Evolutionary conservation across 2,113 vertebrate genomes (phyloP).

Genomic region (Rhizomys pruinosus): DNA sequence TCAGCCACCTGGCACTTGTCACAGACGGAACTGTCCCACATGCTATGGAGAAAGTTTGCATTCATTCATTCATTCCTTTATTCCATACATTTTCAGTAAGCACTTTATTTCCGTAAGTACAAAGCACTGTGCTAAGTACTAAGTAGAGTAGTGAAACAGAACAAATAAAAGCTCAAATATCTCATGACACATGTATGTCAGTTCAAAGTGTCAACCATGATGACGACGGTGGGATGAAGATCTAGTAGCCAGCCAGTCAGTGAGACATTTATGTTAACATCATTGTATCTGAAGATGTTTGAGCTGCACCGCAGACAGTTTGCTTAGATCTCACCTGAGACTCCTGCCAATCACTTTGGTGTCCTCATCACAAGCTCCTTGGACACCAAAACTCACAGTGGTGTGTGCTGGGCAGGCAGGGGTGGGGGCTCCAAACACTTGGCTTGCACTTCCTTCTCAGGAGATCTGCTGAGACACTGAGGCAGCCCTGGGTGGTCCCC

Average conservation of each 20-base stretch:
- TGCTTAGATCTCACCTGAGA: accelerated
- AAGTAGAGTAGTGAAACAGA: background rate
- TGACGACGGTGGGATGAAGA: accelerated
- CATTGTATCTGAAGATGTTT: accelerated
- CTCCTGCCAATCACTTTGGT: background rate
- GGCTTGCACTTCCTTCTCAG: background rate
- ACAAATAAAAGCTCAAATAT: background rate
- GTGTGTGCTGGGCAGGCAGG: too few relatives aligned
- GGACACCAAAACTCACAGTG: accelerated
- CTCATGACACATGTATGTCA: background rate
- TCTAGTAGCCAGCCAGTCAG: too few relatives aligned
- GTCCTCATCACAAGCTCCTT: background rate
- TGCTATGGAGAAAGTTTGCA: background rate
- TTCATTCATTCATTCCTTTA: background rate
- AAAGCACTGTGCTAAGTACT: background rate
- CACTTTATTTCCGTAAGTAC: background rate
- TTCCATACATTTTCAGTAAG: background rate
- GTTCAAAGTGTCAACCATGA: accelerated
- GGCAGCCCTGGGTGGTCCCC: background rate
- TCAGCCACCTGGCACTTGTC: background rate
- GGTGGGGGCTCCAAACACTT: background rate
- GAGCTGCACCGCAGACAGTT: background rate
- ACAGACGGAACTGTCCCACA: background rate
- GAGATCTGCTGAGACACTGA: too few relatives aligned
- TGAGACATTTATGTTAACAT: background rate